Evolutionary conservation across 2,888 invertebrate species (phyloP), one percentile per base, ranked within the genome.

Genomic region (Phlogophora meticulosa): DNA sequence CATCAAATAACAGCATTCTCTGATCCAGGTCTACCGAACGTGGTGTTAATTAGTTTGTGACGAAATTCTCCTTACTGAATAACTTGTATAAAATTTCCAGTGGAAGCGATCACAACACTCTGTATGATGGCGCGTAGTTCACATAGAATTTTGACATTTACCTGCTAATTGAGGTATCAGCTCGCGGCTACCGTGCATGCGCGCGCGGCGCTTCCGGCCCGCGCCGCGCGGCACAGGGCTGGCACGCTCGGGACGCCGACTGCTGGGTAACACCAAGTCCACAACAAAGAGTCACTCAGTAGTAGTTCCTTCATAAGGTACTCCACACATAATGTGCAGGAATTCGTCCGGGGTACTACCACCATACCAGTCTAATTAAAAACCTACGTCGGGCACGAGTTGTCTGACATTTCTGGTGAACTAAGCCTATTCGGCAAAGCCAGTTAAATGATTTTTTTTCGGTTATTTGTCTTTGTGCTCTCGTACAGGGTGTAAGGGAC

Each of bases 131-230:
- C 72, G 84, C 76, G 85, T 84, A 90, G 91, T 92, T 93, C 92
- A 93, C 93, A 92, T 87, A 86, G 88, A 87, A 89, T 89, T 91
- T 90, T 94, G 87, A 89, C 94, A 88, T 92, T 86, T 89, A 86
- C 88, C 77, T 85, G 94, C 91, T 94, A 94, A 94, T 94, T 94
- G 94, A 82, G 80, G 90, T 90, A 91, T 90, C 91, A 91, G 92
- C 87, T 83, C 87, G 85, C 84, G 72, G 90, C 94, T 93, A 93
- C 93, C 90, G 93, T 90, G 91, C 91, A 90, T 86, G 86, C 79
- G 81, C 78, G 70, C 77, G 87, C 87, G 87, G 87, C 88, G 90
- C 82, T 90, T 91, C 91, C 92, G 90, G 88, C 69, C 76, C 36
- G 4, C 46, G 24, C 7, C 15, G 49, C 13, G 11, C 28, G 2